phyloP scores from a whole-genome alignment of 2,888 invertebrate genomes.

The Nomada goodeniana region DNA sequence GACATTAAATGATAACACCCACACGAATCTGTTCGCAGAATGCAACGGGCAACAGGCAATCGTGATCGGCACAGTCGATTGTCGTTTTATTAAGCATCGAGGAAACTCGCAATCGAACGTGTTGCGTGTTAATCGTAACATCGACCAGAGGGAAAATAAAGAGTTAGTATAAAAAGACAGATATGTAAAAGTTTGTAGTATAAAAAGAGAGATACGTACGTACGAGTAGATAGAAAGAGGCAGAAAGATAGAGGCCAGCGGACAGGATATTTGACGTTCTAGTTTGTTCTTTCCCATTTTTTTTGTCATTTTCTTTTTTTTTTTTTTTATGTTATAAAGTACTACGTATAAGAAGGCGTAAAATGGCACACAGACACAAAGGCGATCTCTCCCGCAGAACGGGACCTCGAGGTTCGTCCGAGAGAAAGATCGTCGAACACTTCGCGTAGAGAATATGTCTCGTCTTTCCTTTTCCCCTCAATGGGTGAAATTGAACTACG shows the following conservation, averaged over 20 bases:
- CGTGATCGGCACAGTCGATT: not conserved
- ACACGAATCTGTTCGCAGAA: slow-evolving; percentile 20
- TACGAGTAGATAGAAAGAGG: slow-evolving; percentile 74
- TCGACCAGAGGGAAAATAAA: not conserved
- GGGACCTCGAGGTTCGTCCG: not conserved
- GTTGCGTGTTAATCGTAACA: slow-evolving; percentile 15
- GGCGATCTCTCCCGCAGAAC: slow-evolving; percentile 1
- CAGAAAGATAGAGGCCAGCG: slow-evolving; percentile 81
- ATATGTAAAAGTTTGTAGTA: slow-evolving; percentile 70
- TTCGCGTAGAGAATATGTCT: not conserved
- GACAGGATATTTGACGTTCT: slow-evolving; percentile 76
- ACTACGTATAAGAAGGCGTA: slow-evolving; percentile 59
- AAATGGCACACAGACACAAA: slow-evolving; percentile 55
- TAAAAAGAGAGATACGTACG: slow-evolving; percentile 81
- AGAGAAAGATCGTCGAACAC: slow-evolving; percentile 3
- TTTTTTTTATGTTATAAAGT: not conserved
- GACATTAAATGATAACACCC: slow-evolving; percentile 16
- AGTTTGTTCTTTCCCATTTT: not conserved
- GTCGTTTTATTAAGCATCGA: not conserved
- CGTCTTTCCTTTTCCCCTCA: not conserved
- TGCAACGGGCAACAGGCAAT: slow-evolving; percentile 12
- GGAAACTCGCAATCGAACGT: slow-evolving; percentile 10
- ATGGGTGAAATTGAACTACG: not conserved
- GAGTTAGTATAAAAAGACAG: slow-evolving; percentile 53
- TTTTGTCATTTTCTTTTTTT: slow-evolving; percentile 19